Evolutionary conservation across 2,113 vertebrate species (phyloP).

Genomic region (Emydocephalus ijimae): DNA sequence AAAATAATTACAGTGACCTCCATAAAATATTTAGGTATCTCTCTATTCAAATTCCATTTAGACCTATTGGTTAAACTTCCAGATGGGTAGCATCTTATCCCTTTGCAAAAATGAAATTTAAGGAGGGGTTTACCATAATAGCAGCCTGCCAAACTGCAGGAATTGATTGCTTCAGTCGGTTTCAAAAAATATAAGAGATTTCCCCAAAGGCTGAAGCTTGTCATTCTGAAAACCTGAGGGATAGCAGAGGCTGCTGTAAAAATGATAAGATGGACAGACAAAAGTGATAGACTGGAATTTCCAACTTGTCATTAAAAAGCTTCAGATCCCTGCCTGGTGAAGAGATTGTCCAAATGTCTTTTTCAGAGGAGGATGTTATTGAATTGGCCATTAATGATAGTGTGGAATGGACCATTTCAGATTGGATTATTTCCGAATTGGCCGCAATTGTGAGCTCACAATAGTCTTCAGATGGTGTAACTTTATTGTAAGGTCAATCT

Average conservation of each 20-base stretch:
- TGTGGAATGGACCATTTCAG: background rate
- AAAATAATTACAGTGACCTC: background rate
- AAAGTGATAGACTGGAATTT: conserved; percentile 40
- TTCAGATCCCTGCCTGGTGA: conserved; percentile 20
- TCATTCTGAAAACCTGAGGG: conserved; percentile 26
- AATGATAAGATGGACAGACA: background rate
- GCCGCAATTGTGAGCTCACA: background rate
- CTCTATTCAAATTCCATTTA: background rate
- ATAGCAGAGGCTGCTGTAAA: conserved; percentile 40
- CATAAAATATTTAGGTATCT: background rate
- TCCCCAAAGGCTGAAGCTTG: conserved; percentile 41
- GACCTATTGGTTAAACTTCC: background rate
- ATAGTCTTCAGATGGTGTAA: background rate
- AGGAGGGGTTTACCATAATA: conserved; percentile 20
- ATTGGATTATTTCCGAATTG: background rate
- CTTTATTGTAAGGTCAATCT: background rate
- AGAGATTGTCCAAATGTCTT: background rate
- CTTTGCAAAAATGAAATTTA: conserved; percentile 1
- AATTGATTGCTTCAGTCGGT: conserved; percentile 38
- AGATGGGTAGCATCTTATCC: background rate
- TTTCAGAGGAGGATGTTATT: background rate
- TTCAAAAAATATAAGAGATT: conserved; percentile 50
- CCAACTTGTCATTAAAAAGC: conserved; percentile 28
- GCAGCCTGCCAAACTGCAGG: background rate
- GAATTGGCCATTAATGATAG: background rate